Evolutionary conservation across 2,888 invertebrate species (phyloP).

Genomic region (Oligia strigilis): DNA sequence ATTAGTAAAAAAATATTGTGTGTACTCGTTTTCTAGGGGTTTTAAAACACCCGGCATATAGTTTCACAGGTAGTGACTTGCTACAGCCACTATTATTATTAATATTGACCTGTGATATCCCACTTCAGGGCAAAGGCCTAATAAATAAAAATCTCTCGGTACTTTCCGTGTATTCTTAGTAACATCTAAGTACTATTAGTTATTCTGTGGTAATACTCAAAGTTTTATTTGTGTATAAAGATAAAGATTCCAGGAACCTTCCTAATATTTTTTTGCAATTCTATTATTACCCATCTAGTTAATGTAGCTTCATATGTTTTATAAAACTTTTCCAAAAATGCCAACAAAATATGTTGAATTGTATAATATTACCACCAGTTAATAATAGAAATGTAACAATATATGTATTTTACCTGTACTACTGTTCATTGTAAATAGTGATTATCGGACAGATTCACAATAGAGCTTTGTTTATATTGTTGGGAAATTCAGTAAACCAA

Average conservation of each 20-base stretch:
- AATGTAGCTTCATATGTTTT: background rate
- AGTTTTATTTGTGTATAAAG: background rate
- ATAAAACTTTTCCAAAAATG: background rate
- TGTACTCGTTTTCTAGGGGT: too few relatives aligned
- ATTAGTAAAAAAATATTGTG: background rate
- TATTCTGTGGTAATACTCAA: background rate
- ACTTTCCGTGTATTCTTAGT: background rate
- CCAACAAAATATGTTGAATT: background rate
- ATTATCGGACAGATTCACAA: constrained; percentile 15
- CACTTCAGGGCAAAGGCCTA: too few relatives aligned
- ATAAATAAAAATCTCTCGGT: background rate
- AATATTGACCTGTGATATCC: too few relatives aligned
- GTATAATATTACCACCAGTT: background rate
- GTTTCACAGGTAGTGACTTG: background rate
- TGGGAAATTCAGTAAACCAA: constrained; percentile 12
- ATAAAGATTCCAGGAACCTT: background rate
- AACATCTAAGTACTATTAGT: too few relatives aligned
- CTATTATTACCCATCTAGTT: background rate
- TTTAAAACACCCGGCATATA: background rate
- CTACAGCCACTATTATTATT: too few relatives aligned
- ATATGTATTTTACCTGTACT: background rate
- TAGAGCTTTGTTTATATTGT: constrained; percentile 23
- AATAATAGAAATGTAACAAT: constrained; percentile 9
- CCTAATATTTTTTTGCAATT: background rate
- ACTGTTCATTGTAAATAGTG: background rate